Evolutionary conservation across 2,797 vertebrate species (phyloP).

Genomic region (Gambelia wislizenii): DNA sequence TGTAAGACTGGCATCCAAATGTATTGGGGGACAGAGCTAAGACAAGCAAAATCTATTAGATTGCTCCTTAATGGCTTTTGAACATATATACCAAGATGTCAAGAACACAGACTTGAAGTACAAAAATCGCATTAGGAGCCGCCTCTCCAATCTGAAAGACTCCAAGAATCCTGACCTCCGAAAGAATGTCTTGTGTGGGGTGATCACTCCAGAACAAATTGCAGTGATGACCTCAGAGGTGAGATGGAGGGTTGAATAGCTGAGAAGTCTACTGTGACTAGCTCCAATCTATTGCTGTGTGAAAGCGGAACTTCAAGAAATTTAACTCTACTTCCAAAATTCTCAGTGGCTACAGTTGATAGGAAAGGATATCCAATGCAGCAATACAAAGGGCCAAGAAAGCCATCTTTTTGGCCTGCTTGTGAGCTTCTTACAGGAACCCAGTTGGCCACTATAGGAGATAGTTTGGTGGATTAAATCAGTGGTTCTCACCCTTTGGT

Average conservation of each 20-base stretch:
- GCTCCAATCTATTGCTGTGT: background rate
- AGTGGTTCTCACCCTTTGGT: background rate
- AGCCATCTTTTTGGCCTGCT: background rate
- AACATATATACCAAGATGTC: conserved; percentile 92
- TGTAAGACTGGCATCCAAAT: background rate
- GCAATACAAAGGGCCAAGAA: background rate
- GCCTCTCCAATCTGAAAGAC: conserved; percentile 96
- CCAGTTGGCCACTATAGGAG: background rate
- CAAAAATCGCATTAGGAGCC: conserved; percentile 91
- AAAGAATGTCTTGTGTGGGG: conserved; percentile 89
- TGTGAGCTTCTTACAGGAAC: background rate
- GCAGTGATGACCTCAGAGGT: conserved; percentile 94
- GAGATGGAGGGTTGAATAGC: conserved; percentile 26
- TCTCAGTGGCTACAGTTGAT: background rate
- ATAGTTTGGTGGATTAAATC: background rate
- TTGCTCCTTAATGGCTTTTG: conserved; percentile 64
- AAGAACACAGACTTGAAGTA: conserved; percentile 94
- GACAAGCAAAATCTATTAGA: background rate
- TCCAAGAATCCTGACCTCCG: conserved; percentile 94
- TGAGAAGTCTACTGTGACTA: background rate
- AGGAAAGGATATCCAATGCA: too few relatives aligned
- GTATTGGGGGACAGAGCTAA: background rate
- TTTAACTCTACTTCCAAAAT: background rate
- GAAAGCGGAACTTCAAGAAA: background rate
- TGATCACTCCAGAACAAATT: conserved; percentile 87